phyloP scores from a whole-genome alignment of 2,888 invertebrate genomes.

The Amorpha juglandis region DNA sequence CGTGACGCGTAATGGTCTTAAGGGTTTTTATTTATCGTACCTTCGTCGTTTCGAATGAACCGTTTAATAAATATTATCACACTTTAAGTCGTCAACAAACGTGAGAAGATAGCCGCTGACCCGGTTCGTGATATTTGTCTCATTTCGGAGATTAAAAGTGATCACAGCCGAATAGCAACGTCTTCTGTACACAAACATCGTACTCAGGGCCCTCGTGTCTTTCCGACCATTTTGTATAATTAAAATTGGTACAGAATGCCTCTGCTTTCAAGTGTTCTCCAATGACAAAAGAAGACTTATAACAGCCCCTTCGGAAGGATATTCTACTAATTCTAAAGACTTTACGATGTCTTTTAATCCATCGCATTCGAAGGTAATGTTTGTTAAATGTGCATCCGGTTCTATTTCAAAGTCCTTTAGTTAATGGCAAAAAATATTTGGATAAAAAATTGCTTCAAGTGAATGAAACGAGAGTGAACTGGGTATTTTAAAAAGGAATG shows the following conservation, averaged over 20 bases:
- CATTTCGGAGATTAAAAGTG: conserved; percentile 80
- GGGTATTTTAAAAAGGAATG: background rate
- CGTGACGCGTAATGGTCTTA: conserved; percentile 78
- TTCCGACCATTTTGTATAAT: conserved; percentile 69
- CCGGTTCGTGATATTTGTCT: conserved; percentile 82
- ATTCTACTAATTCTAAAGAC: conserved; percentile 64
- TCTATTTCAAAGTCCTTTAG: conserved; percentile 56
- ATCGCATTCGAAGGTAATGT: conserved; percentile 59
- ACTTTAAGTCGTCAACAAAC: conserved; percentile 81
- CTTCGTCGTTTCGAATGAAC: conserved; percentile 73
- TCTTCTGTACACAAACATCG: conserved; percentile 77
- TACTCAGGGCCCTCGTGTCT: conserved; percentile 57
- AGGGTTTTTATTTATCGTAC: conserved; percentile 74
- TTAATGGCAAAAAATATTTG: conserved; percentile 47
- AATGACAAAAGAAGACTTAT: conserved; percentile 76
- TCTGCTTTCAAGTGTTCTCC: conserved; percentile 68
- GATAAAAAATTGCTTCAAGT: conserved; percentile 38
- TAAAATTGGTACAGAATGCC: conserved; percentile 70
- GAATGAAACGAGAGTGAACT: background rate
- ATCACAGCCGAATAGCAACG: conserved; percentile 66
- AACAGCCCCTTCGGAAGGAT: conserved; percentile 61
- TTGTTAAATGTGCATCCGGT: conserved; percentile 73
- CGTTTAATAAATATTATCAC: conserved; percentile 84
- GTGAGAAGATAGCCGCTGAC: conserved; percentile 83
- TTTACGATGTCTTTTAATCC: conserved; percentile 65